These are phyloP conservation scores for Helogale parvula DNA, from an alignment of 2,113 vertebrate species.

Conservation along the genomic window DNA sequence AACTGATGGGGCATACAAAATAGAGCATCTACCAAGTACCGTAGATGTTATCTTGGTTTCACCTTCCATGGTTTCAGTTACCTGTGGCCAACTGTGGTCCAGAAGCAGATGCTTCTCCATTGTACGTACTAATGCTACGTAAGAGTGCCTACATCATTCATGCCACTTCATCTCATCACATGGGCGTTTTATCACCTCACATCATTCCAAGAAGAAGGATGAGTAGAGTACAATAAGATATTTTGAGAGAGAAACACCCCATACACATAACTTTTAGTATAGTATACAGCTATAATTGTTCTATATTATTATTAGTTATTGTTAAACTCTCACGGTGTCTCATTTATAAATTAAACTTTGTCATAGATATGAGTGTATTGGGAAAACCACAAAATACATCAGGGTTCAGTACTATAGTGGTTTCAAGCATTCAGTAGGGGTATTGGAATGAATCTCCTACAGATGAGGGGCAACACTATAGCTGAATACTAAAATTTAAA, in stretches of 20 bases:
- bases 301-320: not conserved
- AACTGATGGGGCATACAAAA: constrained; percentile 57
- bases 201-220: not conserved
- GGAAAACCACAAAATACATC: not conserved
- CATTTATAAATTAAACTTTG: not conserved
- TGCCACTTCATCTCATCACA: not conserved
- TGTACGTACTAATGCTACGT: not conserved
- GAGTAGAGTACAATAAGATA: not conserved
- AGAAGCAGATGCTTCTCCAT: not conserved
- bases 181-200: not conserved
- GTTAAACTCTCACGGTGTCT: not conserved
- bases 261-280: not conserved
- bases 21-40: constrained; percentile 26
- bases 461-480: not conserved
- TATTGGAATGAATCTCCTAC: not conserved
- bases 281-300: not conserved
- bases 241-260: not conserved
- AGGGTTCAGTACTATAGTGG: not conserved
- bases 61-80: not conserved
- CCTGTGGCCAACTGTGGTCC: not conserved
- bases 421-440: not conserved
- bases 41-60: not conserved
- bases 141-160: not conserved
- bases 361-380: not conserved
- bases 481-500: constrained; percentile 64